A percentile compares a stretch with the other conserved stretches of the same genome.
Conservation (phyloP, 2,113 vertebrate genomes). For the Ramphastos sulfuratus region DNA sequence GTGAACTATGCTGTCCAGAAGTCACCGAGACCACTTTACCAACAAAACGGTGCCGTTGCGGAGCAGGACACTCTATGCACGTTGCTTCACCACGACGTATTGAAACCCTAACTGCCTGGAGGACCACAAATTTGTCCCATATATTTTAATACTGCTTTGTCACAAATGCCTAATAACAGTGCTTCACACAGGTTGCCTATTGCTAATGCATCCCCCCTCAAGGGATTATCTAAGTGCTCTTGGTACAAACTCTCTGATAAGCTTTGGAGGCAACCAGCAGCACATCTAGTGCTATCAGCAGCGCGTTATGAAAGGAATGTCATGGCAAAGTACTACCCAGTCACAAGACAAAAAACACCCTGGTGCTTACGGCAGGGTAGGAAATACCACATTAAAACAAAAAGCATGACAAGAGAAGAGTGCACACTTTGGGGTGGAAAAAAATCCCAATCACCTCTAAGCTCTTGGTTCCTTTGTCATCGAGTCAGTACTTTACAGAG, state of each 20-base stretch:
- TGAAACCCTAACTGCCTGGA: neutral
- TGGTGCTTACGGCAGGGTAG: constrained; percentile 56
- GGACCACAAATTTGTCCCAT: neutral
- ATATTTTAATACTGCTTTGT: neutral
- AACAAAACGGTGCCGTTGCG: neutral
- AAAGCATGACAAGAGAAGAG: constrained; percentile 30
- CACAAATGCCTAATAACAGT: neutral
- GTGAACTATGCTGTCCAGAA: fast-evolving
- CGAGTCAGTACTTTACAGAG: neutral
- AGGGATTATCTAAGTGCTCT: constrained; percentile 13
- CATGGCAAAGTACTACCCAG: constrained; percentile 52
- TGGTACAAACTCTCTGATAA: constrained; percentile 54
- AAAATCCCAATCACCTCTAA: constrained; percentile 50
- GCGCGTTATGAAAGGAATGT: constrained; percentile 67
- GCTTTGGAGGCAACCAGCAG: neutral
- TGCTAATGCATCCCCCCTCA: constrained; percentile 18
- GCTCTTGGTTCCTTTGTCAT: constrained; percentile 24
- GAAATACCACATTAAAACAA: constrained; percentile 69
- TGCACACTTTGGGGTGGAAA: neutral
- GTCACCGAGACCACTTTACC: neutral
- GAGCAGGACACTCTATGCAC: neutral
- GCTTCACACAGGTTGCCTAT: constrained; percentile 25
- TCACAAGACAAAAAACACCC: constrained; percentile 73
- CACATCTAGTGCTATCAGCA: constrained; percentile 58
- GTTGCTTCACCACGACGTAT: neutral